Conservation (phyloP, 2,888 invertebrate genomes). For the Platerodrilus igneus region DNA sequence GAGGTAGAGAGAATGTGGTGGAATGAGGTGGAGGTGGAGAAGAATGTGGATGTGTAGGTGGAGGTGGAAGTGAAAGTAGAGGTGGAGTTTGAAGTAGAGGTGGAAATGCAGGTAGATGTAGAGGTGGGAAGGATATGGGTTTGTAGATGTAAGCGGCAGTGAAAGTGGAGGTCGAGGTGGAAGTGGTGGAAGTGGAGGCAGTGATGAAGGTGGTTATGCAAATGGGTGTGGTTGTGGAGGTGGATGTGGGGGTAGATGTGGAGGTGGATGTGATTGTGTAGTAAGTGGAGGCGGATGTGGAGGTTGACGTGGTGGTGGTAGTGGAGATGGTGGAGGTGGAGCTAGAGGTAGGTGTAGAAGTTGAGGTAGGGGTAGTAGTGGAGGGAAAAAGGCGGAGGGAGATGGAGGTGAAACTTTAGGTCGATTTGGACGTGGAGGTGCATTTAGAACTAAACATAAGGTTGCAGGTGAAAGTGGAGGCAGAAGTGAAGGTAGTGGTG, state of each 20-base stretch:
- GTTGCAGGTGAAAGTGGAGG: too few species aligned
- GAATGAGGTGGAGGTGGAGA: too few species aligned
- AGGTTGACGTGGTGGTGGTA: not conserved
- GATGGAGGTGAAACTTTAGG: too few species aligned
- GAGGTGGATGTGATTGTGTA: not conserved
- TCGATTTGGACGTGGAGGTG: not conserved
- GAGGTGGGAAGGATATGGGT: too few species aligned
- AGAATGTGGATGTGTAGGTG: not conserved
- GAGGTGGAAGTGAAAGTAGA: too few species aligned
- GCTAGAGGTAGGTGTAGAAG: not conserved
- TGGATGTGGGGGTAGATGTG: too few species aligned
- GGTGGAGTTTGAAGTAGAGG: too few species aligned
- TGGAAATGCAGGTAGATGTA: too few species aligned
- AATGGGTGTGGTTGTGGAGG: not conserved
- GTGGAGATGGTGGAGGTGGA: not conserved
- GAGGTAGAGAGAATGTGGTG: too few species aligned
- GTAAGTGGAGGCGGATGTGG: not conserved
- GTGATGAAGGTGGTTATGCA: not conserved
- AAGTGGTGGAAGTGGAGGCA: not conserved
- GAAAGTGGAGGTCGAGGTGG: not conserved
- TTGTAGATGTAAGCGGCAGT: not conserved
- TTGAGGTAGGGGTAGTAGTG: too few species aligned
- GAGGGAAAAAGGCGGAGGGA: too few species aligned
- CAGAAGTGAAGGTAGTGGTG: too few species aligned
- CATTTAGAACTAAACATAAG: not conserved